These are phyloP conservation scores for Pristionchus mayeri DNA, from an alignment of 2,888 invertebrate species.

Conservation along the genomic window DNA sequence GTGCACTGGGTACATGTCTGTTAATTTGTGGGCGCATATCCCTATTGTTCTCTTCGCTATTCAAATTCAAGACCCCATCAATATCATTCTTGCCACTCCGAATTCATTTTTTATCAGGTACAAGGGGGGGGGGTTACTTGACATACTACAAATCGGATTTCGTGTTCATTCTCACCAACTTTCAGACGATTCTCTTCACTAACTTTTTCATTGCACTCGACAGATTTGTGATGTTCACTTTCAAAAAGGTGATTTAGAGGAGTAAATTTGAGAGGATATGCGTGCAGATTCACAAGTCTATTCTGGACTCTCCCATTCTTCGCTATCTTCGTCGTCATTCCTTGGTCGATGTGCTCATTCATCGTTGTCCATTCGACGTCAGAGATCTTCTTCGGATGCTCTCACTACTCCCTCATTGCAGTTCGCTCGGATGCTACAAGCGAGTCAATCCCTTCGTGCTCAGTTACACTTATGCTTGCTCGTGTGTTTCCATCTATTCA, in stretches of 20 bases:
- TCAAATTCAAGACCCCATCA: not conserved
- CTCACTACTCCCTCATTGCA: not conserved
- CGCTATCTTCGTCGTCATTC: not conserved
- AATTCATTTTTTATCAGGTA: conserved; percentile 30
- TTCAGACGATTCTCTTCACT: conserved; percentile 27
- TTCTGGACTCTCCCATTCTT: not conserved
- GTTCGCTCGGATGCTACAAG: conserved; percentile 38
- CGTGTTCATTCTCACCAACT: not conserved
- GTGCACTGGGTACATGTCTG: conserved; percentile 23
- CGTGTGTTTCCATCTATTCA: not conserved
- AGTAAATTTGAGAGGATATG: no score
- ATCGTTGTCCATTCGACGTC: conserved; percentile 20
- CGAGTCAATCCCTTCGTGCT: conserved; percentile 34
- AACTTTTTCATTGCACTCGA: conserved; percentile 31
- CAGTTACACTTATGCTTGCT: conserved; percentile 38
- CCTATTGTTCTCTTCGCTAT: conserved; percentile 26
- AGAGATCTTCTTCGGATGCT: not conserved
- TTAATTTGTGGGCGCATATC: conserved; percentile 29
- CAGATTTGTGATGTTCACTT: conserved; percentile 12
- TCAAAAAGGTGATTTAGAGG: not conserved
- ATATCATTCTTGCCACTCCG: conserved; percentile 22
- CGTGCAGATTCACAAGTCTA: not conserved
- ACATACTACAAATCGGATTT: not conserved
- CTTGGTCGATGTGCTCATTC: conserved; percentile 7
- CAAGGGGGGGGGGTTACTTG: no score